Conservation (phyloP, 1,140 invertebrate species). For the Drosophila gunungcola region DNA sequence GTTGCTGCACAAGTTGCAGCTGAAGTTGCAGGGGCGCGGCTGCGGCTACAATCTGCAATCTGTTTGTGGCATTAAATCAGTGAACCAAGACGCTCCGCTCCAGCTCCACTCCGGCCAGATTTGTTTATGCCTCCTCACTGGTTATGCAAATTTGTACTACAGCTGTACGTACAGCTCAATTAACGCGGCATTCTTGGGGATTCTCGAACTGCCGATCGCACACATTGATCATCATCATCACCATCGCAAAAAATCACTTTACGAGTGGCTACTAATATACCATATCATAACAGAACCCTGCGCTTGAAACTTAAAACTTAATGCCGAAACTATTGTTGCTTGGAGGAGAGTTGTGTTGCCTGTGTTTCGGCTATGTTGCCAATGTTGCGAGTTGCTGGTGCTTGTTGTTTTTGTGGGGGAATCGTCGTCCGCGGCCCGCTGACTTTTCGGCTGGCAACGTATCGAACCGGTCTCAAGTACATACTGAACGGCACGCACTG, state of each 20-base stretch:
- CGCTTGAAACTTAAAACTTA: too few species aligned
- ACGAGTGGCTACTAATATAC: not conserved
- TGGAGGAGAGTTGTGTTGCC: not conserved
- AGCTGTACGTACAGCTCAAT: constrained; percentile 79
- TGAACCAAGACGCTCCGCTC: constrained; percentile 71
- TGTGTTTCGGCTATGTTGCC: constrained; percentile 12
- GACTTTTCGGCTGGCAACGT: constrained; percentile 48
- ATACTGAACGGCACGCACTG: constrained; percentile 53
- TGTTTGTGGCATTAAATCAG: constrained; percentile 83
- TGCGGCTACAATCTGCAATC: constrained; percentile 76
- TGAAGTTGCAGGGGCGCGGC: constrained; percentile 34
- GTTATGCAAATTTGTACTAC: constrained; percentile 74
- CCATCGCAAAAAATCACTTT: constrained; percentile 11
- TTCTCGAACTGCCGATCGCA: constrained; percentile 14
- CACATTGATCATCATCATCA: constrained; percentile 17
- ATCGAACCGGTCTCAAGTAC: constrained; percentile 62
- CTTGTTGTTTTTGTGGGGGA: constrained; percentile 14
- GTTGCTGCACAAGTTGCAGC: constrained; percentile 19
- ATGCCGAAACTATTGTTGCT: constrained; percentile 8
- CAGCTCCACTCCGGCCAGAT: constrained; percentile 56
- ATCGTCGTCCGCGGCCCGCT: constrained; percentile 44
- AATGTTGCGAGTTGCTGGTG: constrained; percentile 1
- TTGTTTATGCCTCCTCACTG: constrained; percentile 62
- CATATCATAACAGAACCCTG: constrained; percentile 3
- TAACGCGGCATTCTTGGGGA: constrained; percentile 50